Conservation (phyloP, 1,140 invertebrate genomes). For the Teleopsis dalmanni region DNA sequence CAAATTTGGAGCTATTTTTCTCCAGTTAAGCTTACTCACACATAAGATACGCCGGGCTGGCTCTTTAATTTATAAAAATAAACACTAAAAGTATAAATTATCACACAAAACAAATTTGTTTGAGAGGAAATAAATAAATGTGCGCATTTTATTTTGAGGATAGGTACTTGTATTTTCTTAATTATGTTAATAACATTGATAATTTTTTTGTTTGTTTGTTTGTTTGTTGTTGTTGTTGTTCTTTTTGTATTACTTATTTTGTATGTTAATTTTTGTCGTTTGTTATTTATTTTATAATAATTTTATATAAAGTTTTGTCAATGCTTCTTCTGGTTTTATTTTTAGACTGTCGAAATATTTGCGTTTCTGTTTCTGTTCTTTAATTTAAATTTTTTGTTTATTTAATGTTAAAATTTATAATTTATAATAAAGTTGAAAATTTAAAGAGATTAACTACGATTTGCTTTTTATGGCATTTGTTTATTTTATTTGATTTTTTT, state of each 20-base stretch:
- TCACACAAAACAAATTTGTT: conserved; percentile 4
- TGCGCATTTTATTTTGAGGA: conserved; percentile 14
- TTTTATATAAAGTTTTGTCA: conserved; percentile 6
- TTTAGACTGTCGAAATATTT: conserved; percentile 4
- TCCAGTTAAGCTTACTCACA: too few species aligned
- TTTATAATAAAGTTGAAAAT: not conserved
- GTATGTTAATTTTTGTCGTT: conserved; percentile 3
- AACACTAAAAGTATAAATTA: not conserved
- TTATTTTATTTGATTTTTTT: conserved; percentile 7
- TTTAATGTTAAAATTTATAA: conserved; percentile 4
- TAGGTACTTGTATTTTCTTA: conserved; percentile 19
- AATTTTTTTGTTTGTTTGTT: conserved; percentile 5
- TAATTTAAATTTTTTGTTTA: conserved; percentile 1
- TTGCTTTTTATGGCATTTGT: not conserved
- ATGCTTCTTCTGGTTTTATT: not conserved
- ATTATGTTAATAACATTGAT: conserved; percentile 10
- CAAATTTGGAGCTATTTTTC: not conserved
- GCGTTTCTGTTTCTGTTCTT: conserved; percentile 1
- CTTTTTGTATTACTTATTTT: conserved; percentile 6
- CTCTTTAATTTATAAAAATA: not conserved
- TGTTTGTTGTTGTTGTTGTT: conserved; percentile 4
- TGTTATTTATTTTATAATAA: conserved; percentile 3
- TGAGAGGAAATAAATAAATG: conserved; percentile 12
- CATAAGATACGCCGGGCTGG: too few species aligned
- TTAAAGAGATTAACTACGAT: conserved; percentile 1